Evolutionary conservation across 2,797 vertebrate genomes (phyloP), one percentile per base, ranked within the genome.

Genomic region (Pygocentrus nattereri): DNA sequence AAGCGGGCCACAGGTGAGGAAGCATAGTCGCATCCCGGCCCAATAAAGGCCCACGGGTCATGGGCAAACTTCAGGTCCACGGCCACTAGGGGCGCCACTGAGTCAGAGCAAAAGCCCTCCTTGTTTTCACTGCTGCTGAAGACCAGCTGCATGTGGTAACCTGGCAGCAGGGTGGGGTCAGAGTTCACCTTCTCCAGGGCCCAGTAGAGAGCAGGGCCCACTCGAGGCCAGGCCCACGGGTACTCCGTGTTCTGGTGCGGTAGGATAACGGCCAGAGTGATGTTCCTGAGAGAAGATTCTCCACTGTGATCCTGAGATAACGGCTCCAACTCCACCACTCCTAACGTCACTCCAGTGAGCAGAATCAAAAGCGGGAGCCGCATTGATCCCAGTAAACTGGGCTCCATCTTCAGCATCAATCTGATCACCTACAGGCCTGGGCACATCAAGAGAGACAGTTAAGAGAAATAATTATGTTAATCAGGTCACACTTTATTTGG

Each of bases 141-240:
- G 0, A 96, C 88, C 82, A 94, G 89, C 0, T 65, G 86, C 5
- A 96, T 88, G 1, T 82, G 88, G 86, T 95, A 88, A 0, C 94
- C 94, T 0, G 93, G 92, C 58, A 97, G 91, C 6, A 96, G 58
- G 56, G 79, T 86, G 0, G 90, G 91, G 5, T 92, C 94, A 0
- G 91, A 80, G 74, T 95, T 96, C 0, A 97, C 92, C 67, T 70
- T 85, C 4, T 75, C 87, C n/a, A 94, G 85, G 0, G 97, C 97
- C 76, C 91, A 84, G 2, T 83, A 8, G 0, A 98, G 91, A 0
- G 96, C 96, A 0, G 97, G 96, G 0, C 95, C 96, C 74, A 98
- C 96, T 1, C 97, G 93, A 2, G 95, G 95, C 97, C 96, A 97
- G 5, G 97, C 95, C 97, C 97, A 98, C 0, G 96, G 95, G 78